Conservation (phyloP, 2,888 invertebrate genomes). For the Abrostola triplasia region DNA sequence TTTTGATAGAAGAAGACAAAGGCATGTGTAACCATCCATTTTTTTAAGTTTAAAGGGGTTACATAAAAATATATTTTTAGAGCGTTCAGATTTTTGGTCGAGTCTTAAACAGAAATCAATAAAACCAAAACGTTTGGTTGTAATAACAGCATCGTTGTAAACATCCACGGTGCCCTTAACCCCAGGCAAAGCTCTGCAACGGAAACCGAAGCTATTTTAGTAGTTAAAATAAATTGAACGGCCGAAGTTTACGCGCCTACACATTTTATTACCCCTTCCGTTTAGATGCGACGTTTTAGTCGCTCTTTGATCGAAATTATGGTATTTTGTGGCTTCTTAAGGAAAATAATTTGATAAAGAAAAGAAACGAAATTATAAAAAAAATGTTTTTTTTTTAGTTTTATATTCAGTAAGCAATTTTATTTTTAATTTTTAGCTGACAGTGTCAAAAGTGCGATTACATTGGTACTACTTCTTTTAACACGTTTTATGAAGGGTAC, state of each 20-base stretch:
- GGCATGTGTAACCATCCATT: too few relatives aligned
- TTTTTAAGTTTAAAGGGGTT: too few relatives aligned
- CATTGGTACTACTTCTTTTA: too few relatives aligned
- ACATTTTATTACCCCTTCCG: conserved; percentile 70
- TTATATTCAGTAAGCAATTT: too few relatives aligned
- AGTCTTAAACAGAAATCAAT: background rate
- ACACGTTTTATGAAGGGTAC: too few relatives aligned
- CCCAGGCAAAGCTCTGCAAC: conserved; percentile 54
- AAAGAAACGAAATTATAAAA: background rate
- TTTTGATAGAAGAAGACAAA: too few relatives aligned
- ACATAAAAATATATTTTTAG: too few relatives aligned
- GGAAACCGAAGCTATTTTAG: conserved; percentile 75
- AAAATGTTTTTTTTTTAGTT: background rate
- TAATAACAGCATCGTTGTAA: conserved; percentile 33
- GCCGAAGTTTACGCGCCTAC: conserved; percentile 57
- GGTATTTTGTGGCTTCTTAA: conserved; percentile 48
- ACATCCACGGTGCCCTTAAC: conserved; percentile 53
- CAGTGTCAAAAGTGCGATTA: too few relatives aligned
- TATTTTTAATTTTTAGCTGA: too few relatives aligned
- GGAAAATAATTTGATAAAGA: background rate
- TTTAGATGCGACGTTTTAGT: conserved; percentile 50
- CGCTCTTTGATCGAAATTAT: conserved; percentile 66
- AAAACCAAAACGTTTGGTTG: conserved; percentile 2
- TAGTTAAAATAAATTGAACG: conserved; percentile 78
- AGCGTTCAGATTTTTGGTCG: too few relatives aligned